A percentile compares a stretch with the other conserved stretches of the same genome.
Conservation (phyloP, 2,797 vertebrate species). For the Thripadectes ignobilis region DNA sequence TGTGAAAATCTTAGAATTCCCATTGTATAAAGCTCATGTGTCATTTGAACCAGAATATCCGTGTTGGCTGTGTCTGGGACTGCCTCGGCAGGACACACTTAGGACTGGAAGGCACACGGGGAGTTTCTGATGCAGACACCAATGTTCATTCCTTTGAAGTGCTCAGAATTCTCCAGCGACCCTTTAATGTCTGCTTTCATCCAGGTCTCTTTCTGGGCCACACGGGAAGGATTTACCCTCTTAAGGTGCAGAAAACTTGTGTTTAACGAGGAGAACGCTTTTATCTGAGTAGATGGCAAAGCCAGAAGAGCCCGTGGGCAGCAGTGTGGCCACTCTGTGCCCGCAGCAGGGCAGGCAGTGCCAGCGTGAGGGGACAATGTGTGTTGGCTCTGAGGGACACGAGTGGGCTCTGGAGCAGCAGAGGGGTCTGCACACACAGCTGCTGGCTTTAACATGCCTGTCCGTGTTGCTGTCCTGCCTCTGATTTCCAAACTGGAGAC, state of each 20-base stretch:
- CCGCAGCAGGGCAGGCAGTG: background rate
- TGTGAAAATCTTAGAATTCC: background rate
- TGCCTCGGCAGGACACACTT: background rate
- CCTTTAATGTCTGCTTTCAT: background rate
- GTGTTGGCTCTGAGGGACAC: background rate
- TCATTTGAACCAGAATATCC: background rate
- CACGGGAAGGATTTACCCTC: background rate
- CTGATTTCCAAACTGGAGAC: background rate
- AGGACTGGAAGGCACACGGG: background rate
- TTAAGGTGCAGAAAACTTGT: background rate
- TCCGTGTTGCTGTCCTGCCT: fast-evolving
- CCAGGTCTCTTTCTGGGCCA: background rate
- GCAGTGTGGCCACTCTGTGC: background rate
- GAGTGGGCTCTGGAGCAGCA: background rate
- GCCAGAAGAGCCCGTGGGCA: background rate
- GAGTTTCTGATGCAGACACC: background rate
- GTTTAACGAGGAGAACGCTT: background rate
- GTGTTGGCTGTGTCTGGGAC: fast-evolving
- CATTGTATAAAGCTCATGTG: background rate
- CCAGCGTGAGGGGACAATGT: background rate
- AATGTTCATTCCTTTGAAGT: background rate
- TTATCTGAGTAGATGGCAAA: background rate
- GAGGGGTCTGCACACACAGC: background rate
- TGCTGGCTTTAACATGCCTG: background rate
- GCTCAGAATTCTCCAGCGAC: background rate